Conservation (phyloP, 2,888 invertebrate genomes). For the Byasa hedistus region DNA sequence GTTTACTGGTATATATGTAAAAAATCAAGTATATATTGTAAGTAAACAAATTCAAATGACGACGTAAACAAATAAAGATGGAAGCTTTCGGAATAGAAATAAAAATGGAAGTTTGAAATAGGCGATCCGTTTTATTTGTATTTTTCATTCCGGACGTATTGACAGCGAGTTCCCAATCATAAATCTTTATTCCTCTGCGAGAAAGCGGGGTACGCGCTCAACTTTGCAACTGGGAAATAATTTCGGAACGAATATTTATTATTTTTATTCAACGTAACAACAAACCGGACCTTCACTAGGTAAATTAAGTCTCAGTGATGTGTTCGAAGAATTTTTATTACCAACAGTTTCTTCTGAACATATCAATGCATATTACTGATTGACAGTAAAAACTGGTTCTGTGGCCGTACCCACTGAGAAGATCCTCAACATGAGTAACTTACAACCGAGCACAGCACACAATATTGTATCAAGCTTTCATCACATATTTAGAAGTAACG, state of each 20-base stretch:
- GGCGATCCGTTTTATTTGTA: constrained; percentile 17
- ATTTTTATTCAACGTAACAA: not conserved
- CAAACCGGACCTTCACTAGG: not conserved
- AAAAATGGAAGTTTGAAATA: constrained; percentile 1
- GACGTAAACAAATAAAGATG: not conserved
- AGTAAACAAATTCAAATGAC: not conserved
- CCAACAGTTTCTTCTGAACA: too few species aligned
- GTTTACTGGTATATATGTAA: not conserved
- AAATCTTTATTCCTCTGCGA: constrained; percentile 28
- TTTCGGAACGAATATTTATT: not conserved
- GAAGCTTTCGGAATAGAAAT: not conserved
- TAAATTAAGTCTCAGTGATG: too few species aligned
- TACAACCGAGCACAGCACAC: too few species aligned
- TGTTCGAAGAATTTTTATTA: too few species aligned
- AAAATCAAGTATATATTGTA: not conserved
- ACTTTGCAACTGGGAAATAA: constrained; percentile 3
- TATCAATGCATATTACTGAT: too few species aligned
- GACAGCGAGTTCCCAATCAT: constrained; percentile 47
- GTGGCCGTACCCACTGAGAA: too few species aligned
- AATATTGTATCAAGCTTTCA: too few species aligned
- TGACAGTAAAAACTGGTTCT: too few species aligned
- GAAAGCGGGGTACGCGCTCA: constrained; percentile 4
- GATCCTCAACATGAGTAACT: too few species aligned
- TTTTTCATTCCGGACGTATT: constrained; percentile 34
- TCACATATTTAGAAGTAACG: too few species aligned